Percentiles rank a stretch among this genome's conserved stretches.
Conservation (phyloP, 2,888 invertebrate species). For the Slavum lentiscoides region DNA sequence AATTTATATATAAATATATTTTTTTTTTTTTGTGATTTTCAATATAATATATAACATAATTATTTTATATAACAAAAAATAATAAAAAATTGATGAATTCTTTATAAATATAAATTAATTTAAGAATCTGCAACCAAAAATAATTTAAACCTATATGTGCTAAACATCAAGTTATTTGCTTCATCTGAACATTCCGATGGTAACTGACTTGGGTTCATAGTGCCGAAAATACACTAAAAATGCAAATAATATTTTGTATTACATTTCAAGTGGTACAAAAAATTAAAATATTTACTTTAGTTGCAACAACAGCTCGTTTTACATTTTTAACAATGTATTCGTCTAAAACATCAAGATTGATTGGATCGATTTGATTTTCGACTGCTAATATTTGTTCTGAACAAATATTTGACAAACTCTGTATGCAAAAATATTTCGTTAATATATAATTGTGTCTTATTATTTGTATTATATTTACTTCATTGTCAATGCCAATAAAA, state of each 20-base stretch:
- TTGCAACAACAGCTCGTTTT: conserved; percentile 38
- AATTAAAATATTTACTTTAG: conserved; percentile 30
- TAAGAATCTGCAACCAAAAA: conserved; percentile 32
- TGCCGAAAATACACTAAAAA: conserved; percentile 45
- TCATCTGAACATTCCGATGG: conserved; percentile 42
- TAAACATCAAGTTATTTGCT: conserved; percentile 49
- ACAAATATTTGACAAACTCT: conserved; percentile 25
- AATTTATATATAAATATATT: too few species aligned
- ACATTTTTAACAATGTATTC: conserved; percentile 49
- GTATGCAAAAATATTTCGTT: not conserved
- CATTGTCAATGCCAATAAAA: conserved; percentile 32
- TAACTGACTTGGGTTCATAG: conserved; percentile 32
- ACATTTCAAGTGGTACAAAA: not conserved
- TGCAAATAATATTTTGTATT: not conserved
- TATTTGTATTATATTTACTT: conserved; percentile 16
- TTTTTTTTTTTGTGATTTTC: too few species aligned
- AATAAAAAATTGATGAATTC: not conserved
- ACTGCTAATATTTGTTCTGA: conserved; percentile 24
- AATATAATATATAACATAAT: not conserved
- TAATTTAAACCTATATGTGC: conserved; percentile 50
- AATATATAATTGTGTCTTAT: not conserved
- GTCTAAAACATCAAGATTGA: conserved; percentile 37
- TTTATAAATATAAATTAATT: not conserved
- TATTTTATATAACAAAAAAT: not conserved
- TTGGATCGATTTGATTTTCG: conserved; percentile 46